phyloP scores from a whole-genome alignment of 2,113 vertebrate genomes.

The Verasper variegatus region DNA sequence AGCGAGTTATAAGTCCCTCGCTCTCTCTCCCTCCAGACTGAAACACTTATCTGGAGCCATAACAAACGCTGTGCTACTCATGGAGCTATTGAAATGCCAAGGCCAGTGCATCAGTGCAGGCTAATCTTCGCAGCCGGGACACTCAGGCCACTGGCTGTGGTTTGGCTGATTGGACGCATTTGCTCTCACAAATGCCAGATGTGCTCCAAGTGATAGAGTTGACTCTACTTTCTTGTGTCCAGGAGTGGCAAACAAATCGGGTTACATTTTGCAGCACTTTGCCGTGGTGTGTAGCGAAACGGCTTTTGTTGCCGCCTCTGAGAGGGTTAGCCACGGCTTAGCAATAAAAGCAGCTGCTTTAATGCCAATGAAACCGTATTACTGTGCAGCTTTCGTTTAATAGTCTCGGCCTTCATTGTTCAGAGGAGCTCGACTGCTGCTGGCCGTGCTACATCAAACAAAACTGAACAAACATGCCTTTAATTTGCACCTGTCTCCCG shows the following conservation, averaged over 20 bases:
- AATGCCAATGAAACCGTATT: not conserved
- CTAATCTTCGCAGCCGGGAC: slow-evolving; percentile 48
- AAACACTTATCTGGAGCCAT: not conserved
- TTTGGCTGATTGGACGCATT: slow-evolving; percentile 53
- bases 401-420: slow-evolving; percentile 1
- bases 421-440: not conserved
- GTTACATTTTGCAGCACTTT: not conserved
- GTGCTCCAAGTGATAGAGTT: slow-evolving; percentile 31
- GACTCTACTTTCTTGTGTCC: slow-evolving; percentile 1
- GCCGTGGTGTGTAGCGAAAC: not conserved
- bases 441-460: slow-evolving; percentile 36
- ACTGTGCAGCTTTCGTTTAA: slow-evolving; percentile 24
- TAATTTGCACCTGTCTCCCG: slow-evolving; percentile 25
- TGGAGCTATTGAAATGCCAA: slow-evolving; percentile 42
- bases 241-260: slow-evolving; percentile 8
- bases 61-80: slow-evolving; percentile 20
- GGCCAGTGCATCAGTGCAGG: slow-evolving; percentile 15
- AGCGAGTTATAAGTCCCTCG: not conserved
- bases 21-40: not conserved
- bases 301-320: slow-evolving; percentile 17
- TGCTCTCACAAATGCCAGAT: slow-evolving; percentile 52
- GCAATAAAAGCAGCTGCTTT: slow-evolving; percentile 21
- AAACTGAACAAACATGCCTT: slow-evolving; percentile 40
- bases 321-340: slow-evolving; percentile 17
- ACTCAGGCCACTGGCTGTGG: slow-evolving; percentile 30